Evolutionary conservation across 1,140 invertebrate genomes (phyloP).

Genomic region (Plectrocnemia conspersa): DNA sequence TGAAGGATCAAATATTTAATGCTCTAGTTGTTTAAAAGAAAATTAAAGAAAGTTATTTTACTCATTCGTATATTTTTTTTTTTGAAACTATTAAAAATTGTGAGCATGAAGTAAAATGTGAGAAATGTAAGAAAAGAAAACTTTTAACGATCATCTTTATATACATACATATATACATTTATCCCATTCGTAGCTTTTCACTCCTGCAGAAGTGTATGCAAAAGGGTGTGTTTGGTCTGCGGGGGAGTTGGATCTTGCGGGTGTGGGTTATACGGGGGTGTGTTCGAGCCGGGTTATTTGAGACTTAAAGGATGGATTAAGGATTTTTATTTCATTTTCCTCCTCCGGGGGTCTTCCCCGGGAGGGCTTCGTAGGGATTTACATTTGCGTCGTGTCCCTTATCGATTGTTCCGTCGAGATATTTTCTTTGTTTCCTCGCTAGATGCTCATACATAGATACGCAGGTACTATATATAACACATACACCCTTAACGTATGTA

Average conservation of each 20-base stretch:
- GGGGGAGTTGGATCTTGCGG: background rate
- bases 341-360: slow-evolving; percentile 10
- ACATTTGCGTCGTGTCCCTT: slow-evolving; percentile 22
- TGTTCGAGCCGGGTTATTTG: slow-evolving; percentile 20
- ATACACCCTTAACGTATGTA: too few relatives aligned
- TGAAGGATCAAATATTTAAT: too few relatives aligned
- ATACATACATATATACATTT: too few relatives aligned
- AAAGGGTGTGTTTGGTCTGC: slow-evolving; percentile 17
- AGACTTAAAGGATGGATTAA: slow-evolving; percentile 31
- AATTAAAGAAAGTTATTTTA: too few relatives aligned
- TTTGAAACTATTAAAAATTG: too few relatives aligned
- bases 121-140: too few relatives aligned
- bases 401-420: slow-evolving; percentile 21
- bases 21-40: too few relatives aligned
- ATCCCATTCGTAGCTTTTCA: too few relatives aligned
- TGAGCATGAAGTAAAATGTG: too few relatives aligned
- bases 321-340: slow-evolving; percentile 33
- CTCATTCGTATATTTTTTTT: too few relatives aligned
- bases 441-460: background rate
- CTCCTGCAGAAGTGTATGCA: slow-evolving; percentile 14
- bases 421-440: slow-evolving; percentile 25
- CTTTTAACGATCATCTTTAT: too few relatives aligned
- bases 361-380: slow-evolving; percentile 16
- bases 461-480: too few relatives aligned
- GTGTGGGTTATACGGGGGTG: slow-evolving; percentile 5